Base-by-base conservation (phyloP, 2,797 vertebrate genomes). In the Bryconaethiops microstoma region DNA sequence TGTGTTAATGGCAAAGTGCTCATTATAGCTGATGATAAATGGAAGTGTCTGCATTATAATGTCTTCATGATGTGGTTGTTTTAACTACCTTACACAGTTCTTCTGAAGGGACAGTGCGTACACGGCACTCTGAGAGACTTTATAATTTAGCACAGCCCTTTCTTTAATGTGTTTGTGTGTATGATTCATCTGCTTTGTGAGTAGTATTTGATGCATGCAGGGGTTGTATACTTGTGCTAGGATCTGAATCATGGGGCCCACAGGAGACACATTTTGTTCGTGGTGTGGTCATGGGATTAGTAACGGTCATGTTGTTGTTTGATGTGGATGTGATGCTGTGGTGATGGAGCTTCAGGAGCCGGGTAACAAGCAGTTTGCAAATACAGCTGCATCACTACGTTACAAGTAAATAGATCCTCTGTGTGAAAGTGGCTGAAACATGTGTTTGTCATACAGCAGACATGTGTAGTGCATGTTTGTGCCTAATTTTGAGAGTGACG, bases 401-500 rank as follows among this genome's bases (percentile, higher is more conserved):
- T 16, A 12, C 13, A 12, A 39, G 12, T 45, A 25, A 14, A 40
- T 4, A 69, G 57, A 40, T 79, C 9, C 7, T 39, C 2, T 54
- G 5, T 39, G 57, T 76, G 64, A 48, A 76, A 69, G 13, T 74
- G 52, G 8, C 52, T 17, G 57, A 74, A 21, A 69, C 77, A 52
- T 87, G 90, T 90, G 88, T 92, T 90, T 93, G 92, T 93, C 90
- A 21, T 86, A 88, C 90, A 92, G 87, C 91, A 93, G 88, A 93
- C 84, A 85, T 87, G 82, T 84, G 29, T 62, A 45, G 29, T 68
- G 6, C 4, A 4, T 17, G 16, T 84, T 23, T 60, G 69, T 78
- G 35, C 23, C 40, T 68, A 54, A 48, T 70, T 71, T 76, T n/a
- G 12, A 29, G 60, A 63, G 25, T 25, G 29, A 7, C 3, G 29